Evolutionary conservation across 2,113 vertebrate species (phyloP).

Genomic region (Jaculus jaculus): DNA sequence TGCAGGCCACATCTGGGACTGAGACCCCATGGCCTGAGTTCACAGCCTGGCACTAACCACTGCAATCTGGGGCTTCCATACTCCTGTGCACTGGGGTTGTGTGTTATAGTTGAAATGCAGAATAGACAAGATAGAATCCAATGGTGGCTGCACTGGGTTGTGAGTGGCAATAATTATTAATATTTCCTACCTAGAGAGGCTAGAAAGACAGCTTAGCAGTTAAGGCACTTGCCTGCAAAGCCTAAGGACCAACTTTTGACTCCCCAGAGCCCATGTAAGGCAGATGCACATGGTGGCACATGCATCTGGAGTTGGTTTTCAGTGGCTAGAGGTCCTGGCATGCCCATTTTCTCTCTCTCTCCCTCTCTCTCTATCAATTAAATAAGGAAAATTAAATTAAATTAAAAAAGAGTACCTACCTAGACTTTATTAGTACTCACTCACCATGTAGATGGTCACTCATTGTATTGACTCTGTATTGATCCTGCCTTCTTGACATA

Average conservation of each 20-base stretch:
- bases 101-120: neutral
- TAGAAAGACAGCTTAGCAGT: no score
- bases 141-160: neutral
- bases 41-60: neutral
- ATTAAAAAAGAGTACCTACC: neutral
- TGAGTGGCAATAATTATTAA: no score
- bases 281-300: no score
- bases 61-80: neutral
- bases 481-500: neutral
- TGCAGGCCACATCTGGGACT: neutral
- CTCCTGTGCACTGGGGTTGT: neutral
- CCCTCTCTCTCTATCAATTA: no score
- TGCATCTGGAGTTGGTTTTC: no score
- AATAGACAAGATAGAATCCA: neutral
- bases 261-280: no score
- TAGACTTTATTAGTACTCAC: neutral
- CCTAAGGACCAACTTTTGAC: no score
- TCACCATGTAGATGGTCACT: neutral
- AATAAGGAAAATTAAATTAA: no score
- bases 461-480: neutral
- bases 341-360: no score
- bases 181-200: no score
- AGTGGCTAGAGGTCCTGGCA: no score
- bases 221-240: no score
- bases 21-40: neutral